Evolutionary conservation across 1,140 invertebrate genomes (phyloP).

Genomic region (Maconellicoccus hirsutus): DNA sequence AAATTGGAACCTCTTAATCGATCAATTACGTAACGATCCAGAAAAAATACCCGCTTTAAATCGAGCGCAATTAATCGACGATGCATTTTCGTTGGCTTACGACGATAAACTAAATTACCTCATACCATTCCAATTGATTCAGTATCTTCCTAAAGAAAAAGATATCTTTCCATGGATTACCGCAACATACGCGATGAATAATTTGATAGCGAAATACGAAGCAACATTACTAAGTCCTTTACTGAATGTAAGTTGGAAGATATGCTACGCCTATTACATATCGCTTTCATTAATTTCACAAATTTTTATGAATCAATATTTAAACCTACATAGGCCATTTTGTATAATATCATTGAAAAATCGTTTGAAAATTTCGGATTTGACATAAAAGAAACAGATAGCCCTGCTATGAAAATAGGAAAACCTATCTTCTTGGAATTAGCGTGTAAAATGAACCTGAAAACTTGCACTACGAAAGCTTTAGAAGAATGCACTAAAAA

Average conservation of each 20-base stretch:
- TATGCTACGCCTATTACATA: not conserved
- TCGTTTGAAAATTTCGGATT: not conserved
- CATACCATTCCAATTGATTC: constrained; percentile 46
- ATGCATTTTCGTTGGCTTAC: constrained; percentile 41
- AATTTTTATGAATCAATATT: not conserved
- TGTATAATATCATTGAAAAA: not conserved
- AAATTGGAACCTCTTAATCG: constrained; percentile 46
- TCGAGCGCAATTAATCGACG: constrained; percentile 50
- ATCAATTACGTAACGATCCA: constrained; percentile 37
- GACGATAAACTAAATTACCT: constrained; percentile 45
- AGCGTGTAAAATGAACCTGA: not conserved
- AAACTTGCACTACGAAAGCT: not conserved
- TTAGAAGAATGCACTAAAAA: not conserved
- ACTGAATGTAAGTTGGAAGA: not conserved
- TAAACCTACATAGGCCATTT: not conserved
- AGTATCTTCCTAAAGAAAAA: constrained; percentile 42
- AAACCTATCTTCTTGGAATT: not conserved
- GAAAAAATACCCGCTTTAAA: constrained; percentile 41
- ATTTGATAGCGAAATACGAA: not conserved
- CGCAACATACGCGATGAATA: constrained; percentile 27
- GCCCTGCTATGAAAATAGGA: not conserved
- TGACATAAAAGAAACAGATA: not conserved
- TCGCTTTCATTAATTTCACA: not conserved
- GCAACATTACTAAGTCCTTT: not conserved
- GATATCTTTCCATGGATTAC: constrained; percentile 49